A percentile compares a stretch with the other conserved stretches of the same genome.
These are phyloP conservation scores for Seladonia tumulorum DNA, from an alignment of 2,888 invertebrate genomes.

Conservation along the genomic window DNA sequence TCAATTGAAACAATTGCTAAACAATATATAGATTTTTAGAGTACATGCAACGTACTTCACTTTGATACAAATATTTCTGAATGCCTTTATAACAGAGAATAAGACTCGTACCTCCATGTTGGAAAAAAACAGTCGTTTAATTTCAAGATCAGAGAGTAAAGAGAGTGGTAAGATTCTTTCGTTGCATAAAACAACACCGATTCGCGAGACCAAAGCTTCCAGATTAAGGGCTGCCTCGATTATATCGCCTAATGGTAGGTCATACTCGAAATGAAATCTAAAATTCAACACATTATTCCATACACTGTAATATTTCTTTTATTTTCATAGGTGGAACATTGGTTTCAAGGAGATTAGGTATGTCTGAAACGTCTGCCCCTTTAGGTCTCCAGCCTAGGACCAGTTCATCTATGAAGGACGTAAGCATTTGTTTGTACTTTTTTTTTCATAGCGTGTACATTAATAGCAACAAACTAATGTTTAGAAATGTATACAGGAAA, in stretches of 20 bases:
- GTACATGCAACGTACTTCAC: slow-evolving; percentile 33
- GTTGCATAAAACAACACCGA: slow-evolving; percentile 70
- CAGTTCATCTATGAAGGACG: slow-evolving; percentile 69
- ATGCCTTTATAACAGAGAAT: slow-evolving; percentile 50
- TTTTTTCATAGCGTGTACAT: not conserved
- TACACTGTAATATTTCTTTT: slow-evolving; percentile 12
- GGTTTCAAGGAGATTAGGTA: slow-evolving; percentile 64
- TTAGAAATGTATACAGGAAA: slow-evolving; percentile 74
- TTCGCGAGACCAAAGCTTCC: slow-evolving; percentile 78
- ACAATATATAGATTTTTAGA: slow-evolving; percentile 13
- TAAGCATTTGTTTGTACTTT: slow-evolving; percentile 49
- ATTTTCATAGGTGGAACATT: slow-evolving; percentile 64
- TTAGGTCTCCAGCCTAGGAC: slow-evolving; percentile 64
- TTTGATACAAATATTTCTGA: slow-evolving; percentile 32
- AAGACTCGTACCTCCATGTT: slow-evolving; percentile 59
- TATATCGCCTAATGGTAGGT: slow-evolving; percentile 74
- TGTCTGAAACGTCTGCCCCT: slow-evolving; percentile 64
- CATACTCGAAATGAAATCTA: not conserved
- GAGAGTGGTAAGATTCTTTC: slow-evolving; percentile 68
- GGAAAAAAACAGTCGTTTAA: slow-evolving; percentile 84
- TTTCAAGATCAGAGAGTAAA: slow-evolving; percentile 70
- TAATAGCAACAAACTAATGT: not conserved
- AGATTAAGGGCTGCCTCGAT: slow-evolving; percentile 78
- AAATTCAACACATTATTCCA: not conserved
- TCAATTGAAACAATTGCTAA: slow-evolving; percentile 36